Base-by-base conservation (phyloP, 35 echinoderm and acorn worm genomes). In the Anneissia japonica region DNA sequence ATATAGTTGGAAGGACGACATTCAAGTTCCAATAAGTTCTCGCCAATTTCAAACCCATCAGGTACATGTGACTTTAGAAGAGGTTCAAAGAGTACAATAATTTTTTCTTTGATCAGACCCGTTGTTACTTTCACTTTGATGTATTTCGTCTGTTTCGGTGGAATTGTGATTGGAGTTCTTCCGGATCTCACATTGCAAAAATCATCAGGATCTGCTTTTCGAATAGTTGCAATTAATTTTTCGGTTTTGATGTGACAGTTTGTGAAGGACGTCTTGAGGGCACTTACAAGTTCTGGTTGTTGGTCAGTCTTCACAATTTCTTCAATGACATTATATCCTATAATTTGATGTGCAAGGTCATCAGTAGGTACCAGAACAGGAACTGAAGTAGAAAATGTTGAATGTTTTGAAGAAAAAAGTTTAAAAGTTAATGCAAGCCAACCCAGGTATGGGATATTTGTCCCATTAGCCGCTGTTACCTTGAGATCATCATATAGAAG, bases 281-380 rank as follows among this genome's bases (percentile, higher is more conserved):
- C n/a, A n/a, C n/a, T n/a, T n/a, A n/a, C n/a, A n/a, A n/a, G n/a
- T n/a, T n/a, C n/a, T n/a, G n/a, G n/a, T n/a, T n/a, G n/a, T n/a
- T n/a, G n/a, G n/a, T n/a, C 55, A 72, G 14, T 43, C 36, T 40
- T 82, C 3, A 82, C 30, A 30, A 82, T 46, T 12, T 36, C 37
- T 14, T 0, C 36, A 38, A 82, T 82, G 0, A 82, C 80, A 39
- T 82, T 82, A 30, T 82, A 82, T 9, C 80, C 80, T 9, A 40
- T 82, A 38, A 82, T 38, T 17, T 32, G 80, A 4, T 26, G 36
- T 23, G 32, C 30, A 17, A 21, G 32, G 7, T 39, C 39, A 0
- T 46, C 40, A n/a, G 80, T 0, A 21, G 35, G 28, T 3, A 40
- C 80, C 17, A 82, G 30, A 4, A 82, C 39, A 3, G 36, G 35